Evolutionary conservation across 2,888 invertebrate species (phyloP).

Genomic region (Chalcis sispes): DNA sequence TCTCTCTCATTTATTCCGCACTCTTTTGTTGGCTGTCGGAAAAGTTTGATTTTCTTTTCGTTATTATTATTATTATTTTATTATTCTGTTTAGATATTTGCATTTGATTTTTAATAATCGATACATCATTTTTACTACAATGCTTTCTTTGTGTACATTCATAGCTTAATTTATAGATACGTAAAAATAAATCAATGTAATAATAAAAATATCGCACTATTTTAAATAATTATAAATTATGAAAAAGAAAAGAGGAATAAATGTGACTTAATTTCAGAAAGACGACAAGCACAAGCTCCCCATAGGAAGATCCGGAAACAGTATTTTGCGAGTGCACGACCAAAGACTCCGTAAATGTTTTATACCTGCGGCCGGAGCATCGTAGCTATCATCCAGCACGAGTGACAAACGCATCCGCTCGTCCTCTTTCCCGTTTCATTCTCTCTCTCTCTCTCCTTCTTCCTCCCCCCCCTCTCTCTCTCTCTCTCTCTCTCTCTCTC

Average conservation of each 20-base stretch:
- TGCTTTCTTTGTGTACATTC: too few relatives aligned
- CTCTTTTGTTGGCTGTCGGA: conserved; percentile 10
- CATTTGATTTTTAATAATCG: too few relatives aligned
- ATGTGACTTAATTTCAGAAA: too few relatives aligned
- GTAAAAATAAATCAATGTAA: too few relatives aligned
- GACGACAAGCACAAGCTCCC: conserved; percentile 40
- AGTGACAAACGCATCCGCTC: conserved; percentile 41
- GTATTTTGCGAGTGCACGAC: conserved; percentile 64
- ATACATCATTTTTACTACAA: too few relatives aligned
- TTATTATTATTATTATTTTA: too few relatives aligned
- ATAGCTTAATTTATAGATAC: too few relatives aligned
- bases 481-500: neutral
- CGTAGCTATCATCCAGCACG: neutral
- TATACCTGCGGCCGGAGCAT: conserved; percentile 20
- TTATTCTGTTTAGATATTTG: too few relatives aligned
- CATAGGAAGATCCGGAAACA: conserved; percentile 45
- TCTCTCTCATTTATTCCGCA: neutral
- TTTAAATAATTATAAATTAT: too few relatives aligned
- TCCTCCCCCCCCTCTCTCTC: neutral
- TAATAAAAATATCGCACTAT: too few relatives aligned
- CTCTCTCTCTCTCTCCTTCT: neutral
- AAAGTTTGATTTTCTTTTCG: conserved; percentile 4
- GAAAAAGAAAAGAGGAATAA: too few relatives aligned
- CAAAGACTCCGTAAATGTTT: conserved; percentile 66
- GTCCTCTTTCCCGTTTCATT: neutral